Percentiles rank a stretch among this genome's conserved stretches.
Evolutionary conservation across 2,888 invertebrate species (phyloP).

Genomic region (Zaprionus obscuricornis): DNA sequence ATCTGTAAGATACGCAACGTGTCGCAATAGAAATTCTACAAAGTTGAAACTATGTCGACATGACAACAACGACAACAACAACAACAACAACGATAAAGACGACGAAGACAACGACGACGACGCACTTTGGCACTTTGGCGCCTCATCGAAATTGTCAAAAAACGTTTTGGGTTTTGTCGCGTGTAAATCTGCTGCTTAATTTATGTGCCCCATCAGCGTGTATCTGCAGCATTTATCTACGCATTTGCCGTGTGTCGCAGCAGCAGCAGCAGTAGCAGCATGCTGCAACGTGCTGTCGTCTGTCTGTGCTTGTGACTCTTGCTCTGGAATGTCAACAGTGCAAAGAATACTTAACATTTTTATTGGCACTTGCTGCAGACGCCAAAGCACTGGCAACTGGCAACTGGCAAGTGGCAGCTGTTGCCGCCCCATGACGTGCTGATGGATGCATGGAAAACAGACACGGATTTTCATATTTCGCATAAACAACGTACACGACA

Average conservation of each 20-base stretch:
- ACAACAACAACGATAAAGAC: background rate
- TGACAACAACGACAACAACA: background rate
- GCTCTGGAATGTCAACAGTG: constrained; percentile 66
- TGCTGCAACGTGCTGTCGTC: constrained; percentile 15
- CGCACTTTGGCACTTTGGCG: constrained; percentile 47
- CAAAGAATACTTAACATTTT: constrained; percentile 82
- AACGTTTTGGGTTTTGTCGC: constrained; percentile 24
- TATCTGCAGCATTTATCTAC: constrained; percentile 65
- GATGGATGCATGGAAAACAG: constrained; percentile 57
- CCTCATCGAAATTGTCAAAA: constrained; percentile 67
- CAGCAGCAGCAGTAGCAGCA: constrained; percentile 18
- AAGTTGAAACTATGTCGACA: constrained; percentile 19
- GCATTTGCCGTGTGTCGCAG: constrained; percentile 44
- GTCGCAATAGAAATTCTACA: constrained; percentile 35
- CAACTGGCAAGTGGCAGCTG: constrained; percentile 63
- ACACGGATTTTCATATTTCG: constrained; percentile 61
- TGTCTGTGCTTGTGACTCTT: background rate
- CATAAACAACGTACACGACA: constrained; percentile 29
- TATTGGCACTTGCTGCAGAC: constrained; percentile 80
- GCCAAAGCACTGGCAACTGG: no score
- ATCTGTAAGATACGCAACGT: constrained; percentile 44
- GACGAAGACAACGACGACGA: constrained; percentile 32
- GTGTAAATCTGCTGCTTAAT: constrained; percentile 55
- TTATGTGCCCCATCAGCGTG: constrained; percentile 43
- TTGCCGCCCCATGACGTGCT: constrained; percentile 69